Conservation (phyloP, 2,888 invertebrate genomes). For the Tridacna gigas region DNA sequence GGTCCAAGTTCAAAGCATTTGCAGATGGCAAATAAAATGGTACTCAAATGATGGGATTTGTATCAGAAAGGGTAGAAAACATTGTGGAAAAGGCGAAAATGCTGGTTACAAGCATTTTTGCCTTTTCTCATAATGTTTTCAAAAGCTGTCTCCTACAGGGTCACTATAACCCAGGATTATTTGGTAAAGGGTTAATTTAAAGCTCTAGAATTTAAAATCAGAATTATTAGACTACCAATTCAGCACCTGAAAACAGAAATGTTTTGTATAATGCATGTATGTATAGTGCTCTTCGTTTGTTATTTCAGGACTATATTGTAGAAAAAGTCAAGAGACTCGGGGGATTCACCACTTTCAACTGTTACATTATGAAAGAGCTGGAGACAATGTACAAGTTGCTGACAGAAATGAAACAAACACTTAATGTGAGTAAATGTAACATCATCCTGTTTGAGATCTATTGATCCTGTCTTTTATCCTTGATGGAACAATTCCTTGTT, state of each 20-base stretch:
- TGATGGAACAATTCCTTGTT: too few relatives aligned
- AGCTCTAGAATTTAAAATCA: too few relatives aligned
- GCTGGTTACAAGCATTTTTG: background rate
- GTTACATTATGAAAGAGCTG: slow-evolving; percentile 83
- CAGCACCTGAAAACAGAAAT: too few relatives aligned
- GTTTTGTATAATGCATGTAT: too few relatives aligned
- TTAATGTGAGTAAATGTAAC: slow-evolving; percentile 73
- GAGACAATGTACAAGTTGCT: slow-evolving; percentile 82
- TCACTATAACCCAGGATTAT: too few relatives aligned
- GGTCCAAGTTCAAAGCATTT: too few relatives aligned
- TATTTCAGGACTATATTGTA: slow-evolving; percentile 80
- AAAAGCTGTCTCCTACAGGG: background rate
- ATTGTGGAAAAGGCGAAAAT: background rate
- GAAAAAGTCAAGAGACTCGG: slow-evolving; percentile 83
- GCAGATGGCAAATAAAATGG: too few relatives aligned
- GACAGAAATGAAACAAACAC: slow-evolving; percentile 80
- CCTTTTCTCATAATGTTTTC: background rate
- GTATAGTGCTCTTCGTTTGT: background rate
- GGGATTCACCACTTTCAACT: slow-evolving; percentile 82
- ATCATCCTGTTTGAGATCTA: background rate
- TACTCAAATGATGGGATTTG: too few relatives aligned
- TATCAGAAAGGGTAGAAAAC: too few relatives aligned
- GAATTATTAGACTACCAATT: too few relatives aligned
- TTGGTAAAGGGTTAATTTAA: too few relatives aligned
- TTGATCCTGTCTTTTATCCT: too few relatives aligned